Conservation (phyloP, 2,888 invertebrate genomes). For the Allophyes oxyacanthae region DNA sequence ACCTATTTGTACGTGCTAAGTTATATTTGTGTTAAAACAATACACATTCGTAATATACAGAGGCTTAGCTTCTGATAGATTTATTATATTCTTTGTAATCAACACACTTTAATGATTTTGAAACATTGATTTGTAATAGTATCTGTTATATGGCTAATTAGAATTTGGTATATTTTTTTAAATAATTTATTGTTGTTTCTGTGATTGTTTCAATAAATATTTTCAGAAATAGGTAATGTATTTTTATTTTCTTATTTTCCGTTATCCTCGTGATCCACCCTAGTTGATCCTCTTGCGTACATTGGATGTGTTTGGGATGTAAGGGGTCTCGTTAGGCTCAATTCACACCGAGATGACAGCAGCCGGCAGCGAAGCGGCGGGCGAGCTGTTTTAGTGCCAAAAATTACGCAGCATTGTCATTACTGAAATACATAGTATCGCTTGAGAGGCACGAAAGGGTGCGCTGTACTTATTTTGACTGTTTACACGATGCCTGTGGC, state of each 20-base stretch:
- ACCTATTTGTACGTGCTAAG: conserved; percentile 80
- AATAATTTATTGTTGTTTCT: conserved; percentile 83
- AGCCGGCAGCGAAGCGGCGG: no score
- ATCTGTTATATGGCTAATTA: conserved; percentile 65
- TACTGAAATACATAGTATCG: no score
- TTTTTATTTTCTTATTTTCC: conserved; percentile 36
- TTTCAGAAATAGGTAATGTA: conserved; percentile 63
- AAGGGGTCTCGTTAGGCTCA: no score
- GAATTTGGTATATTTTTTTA: conserved; percentile 78
- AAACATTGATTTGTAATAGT: conserved; percentile 62
- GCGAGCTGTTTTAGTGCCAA: no score
- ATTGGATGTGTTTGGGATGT: no score
- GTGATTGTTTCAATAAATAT: conserved; percentile 82
- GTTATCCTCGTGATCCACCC: conserved; percentile 6
- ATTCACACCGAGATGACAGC: no score
- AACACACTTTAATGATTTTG: conserved; percentile 59
- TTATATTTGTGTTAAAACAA: conserved; percentile 74
- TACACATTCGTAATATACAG: conserved; percentile 68
- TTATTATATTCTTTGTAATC: conserved; percentile 71
- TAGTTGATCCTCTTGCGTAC: no score
- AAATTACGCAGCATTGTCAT: no score
- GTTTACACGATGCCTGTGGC: no score
- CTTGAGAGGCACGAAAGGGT: no score
- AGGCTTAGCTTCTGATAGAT: conserved; percentile 78
- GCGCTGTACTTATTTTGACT: no score